These are phyloP conservation scores for Chelonus insularis DNA, from an alignment of 1,140 invertebrate genomes.

Conservation along the genomic window DNA sequence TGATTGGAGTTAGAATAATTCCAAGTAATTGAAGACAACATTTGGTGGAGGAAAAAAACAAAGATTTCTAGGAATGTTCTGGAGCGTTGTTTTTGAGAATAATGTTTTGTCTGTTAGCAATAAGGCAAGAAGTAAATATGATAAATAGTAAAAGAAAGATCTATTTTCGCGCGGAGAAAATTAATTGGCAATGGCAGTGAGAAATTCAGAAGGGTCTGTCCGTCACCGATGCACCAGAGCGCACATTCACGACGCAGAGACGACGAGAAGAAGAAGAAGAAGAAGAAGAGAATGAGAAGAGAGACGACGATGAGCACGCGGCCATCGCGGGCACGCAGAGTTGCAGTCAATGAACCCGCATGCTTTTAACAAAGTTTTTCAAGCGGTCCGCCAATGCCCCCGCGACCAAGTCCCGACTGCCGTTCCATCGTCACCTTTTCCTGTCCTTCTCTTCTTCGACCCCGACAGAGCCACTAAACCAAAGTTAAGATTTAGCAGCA, in stretches of 20 bases:
- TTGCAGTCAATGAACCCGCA: slow-evolving; percentile 27
- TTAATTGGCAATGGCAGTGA: slow-evolving; percentile 28
- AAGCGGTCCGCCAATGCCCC: slow-evolving; percentile 4
- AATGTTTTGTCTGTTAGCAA: neutral
- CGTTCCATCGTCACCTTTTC: neutral
- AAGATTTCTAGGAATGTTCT: too few species aligned
- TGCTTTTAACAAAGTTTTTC: slow-evolving; percentile 28
- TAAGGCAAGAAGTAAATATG: neutral
- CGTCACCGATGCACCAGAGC: slow-evolving; percentile 19
- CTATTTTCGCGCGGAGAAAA: slow-evolving; percentile 18
- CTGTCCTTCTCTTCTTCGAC: neutral
- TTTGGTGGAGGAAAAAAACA: too few species aligned
- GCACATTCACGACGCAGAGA: neutral
- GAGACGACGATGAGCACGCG: slow-evolving; percentile 12
- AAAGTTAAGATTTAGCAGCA: neutral
- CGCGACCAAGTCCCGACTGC: neutral
- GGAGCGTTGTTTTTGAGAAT: neutral
- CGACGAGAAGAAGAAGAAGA: neutral
- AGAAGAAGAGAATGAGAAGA: slow-evolving; percentile 20
- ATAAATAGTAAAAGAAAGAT: neutral
- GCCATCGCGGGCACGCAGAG: slow-evolving; percentile 21
- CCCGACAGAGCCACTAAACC: neutral
- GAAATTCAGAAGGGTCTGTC: slow-evolving; percentile 26
- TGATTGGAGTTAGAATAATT: too few species aligned
- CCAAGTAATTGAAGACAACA: too few species aligned